phyloP scores from a whole-genome alignment of 2,113 vertebrate genomes.

The Odontesthes bonariensis region DNA sequence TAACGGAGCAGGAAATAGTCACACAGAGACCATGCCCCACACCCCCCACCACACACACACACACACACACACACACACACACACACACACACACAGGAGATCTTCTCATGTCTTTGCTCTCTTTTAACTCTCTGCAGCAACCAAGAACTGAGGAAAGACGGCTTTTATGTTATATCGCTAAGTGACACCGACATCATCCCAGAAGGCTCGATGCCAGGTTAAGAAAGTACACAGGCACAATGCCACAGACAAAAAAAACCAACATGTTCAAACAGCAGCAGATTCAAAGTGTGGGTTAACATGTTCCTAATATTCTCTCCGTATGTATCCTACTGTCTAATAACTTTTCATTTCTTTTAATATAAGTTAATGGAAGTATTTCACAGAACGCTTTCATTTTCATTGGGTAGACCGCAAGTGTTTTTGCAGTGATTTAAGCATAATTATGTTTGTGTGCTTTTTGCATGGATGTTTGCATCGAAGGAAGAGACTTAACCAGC shows the following conservation, averaged over 20 bases:
- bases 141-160: neutral
- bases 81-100: neutral
- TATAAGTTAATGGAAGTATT: slow-evolving; percentile 43
- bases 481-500: slow-evolving; percentile 47
- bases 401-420: slow-evolving; percentile 19
- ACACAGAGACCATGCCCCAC: neutral
- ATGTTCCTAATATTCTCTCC: slow-evolving; percentile 44
- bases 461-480: slow-evolving; percentile 15
- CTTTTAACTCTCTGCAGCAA: slow-evolving; percentile 14
- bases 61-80: neutral
- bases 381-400: slow-evolving; percentile 50
- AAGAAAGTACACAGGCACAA: slow-evolving; percentile 22
- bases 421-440: slow-evolving; percentile 29
- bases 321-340: slow-evolving; percentile 40
- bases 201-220: slow-evolving; percentile 8
- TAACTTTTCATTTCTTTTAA: slow-evolving; percentile 65
- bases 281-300: slow-evolving; percentile 31
- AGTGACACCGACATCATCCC: slow-evolving; percentile 17
- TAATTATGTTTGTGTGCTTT: slow-evolving; percentile 46
- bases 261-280: slow-evolving; percentile 1
- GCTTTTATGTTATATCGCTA: slow-evolving; percentile 2
- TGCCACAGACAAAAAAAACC: neutral
- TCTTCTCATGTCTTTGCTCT: neutral
- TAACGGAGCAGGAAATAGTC: neutral
- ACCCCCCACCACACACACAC: too few species aligned